phyloP scores from a whole-genome alignment of 2,797 vertebrate genomes.

The Pelochelys cantorii region DNA sequence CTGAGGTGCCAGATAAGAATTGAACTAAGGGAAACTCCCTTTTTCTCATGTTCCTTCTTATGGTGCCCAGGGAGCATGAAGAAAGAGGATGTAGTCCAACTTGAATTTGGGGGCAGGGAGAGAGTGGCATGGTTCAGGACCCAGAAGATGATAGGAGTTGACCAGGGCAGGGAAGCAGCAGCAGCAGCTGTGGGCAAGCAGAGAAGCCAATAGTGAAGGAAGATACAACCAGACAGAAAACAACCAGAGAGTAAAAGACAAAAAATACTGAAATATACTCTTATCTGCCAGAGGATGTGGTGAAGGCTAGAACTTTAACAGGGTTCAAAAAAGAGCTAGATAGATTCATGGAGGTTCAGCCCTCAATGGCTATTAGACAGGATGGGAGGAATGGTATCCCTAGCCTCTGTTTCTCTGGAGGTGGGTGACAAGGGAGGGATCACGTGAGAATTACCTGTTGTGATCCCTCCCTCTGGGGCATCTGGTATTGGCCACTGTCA shows the following conservation, averaged over 20 bases:
- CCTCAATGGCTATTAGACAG: too few species aligned
- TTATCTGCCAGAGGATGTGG: too few species aligned
- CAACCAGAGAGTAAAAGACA: not conserved
- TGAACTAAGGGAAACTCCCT: not conserved
- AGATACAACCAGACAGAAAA: not conserved
- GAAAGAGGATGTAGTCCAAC: not conserved
- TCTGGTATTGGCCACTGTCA: too few species aligned
- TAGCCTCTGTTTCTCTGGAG: too few species aligned
- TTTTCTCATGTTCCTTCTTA: not conserved
- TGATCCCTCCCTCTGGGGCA: too few species aligned
- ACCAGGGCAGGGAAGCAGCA: too few species aligned
- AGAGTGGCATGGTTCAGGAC: not conserved
- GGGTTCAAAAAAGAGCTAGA: too few species aligned
- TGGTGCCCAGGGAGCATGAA: not conserved
- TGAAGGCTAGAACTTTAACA: too few species aligned
- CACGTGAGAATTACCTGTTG: too few species aligned
- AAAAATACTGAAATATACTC: not conserved
- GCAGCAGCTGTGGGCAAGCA: not conserved
- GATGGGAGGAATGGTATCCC: too few species aligned
- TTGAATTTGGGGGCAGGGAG: rapidly evolving
- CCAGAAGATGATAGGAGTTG: not conserved
- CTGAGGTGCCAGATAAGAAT: not conserved
- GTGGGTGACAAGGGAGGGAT: too few species aligned
- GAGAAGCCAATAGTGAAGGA: not conserved
- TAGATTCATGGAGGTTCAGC: too few species aligned